Percentiles rank a stretch among this genome's conserved stretches.
Evolutionary conservation across 2,888 invertebrate genomes (phyloP).

Genomic region (Caenorhabditis imperialis): DNA sequence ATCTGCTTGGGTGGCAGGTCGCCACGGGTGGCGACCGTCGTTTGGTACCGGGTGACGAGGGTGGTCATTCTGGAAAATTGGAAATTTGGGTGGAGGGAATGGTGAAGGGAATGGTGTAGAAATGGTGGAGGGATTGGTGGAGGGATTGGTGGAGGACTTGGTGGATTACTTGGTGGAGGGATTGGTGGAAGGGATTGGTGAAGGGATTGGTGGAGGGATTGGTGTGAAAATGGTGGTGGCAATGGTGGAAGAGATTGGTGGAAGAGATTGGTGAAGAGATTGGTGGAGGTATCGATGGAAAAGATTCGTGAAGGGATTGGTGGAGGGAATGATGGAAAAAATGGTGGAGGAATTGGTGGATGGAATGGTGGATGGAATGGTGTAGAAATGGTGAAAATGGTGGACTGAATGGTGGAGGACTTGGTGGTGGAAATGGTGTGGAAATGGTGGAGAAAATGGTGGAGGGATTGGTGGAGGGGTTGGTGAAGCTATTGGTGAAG

Average conservation of each 20-base stretch:
- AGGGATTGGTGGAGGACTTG: background rate
- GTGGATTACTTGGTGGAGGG: constrained; percentile 2
- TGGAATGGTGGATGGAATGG: too few species aligned
- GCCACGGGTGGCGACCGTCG: constrained; percentile 41
- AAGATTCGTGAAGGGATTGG: too few species aligned
- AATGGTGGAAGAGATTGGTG: background rate
- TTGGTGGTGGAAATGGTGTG: constrained; percentile 1
- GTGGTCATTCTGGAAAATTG: constrained; percentile 39
- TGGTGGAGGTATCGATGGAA: too few species aligned
- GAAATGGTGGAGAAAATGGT: constrained; percentile 14
- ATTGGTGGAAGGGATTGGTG: background rate
- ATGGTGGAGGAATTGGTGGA: too few species aligned
- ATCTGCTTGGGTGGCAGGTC: constrained; percentile 50
- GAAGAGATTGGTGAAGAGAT: too few species aligned
- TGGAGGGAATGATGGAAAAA: too few species aligned
- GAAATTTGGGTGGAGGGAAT: background rate
- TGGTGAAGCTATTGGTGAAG: constrained; percentile 2
- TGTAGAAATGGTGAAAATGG: background rate
- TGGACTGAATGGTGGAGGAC: background rate
- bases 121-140: constrained; percentile 12
- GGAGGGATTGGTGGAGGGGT: constrained; percentile 1
- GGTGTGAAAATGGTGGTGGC: background rate
- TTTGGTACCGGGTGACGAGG: constrained; percentile 40
- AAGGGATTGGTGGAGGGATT: background rate
- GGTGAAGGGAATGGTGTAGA: background rate